Evolutionary conservation across 2,797 vertebrate genomes (phyloP), one percentile per base, ranked within the genome.

Genomic region (Neoniphon sammara): DNA sequence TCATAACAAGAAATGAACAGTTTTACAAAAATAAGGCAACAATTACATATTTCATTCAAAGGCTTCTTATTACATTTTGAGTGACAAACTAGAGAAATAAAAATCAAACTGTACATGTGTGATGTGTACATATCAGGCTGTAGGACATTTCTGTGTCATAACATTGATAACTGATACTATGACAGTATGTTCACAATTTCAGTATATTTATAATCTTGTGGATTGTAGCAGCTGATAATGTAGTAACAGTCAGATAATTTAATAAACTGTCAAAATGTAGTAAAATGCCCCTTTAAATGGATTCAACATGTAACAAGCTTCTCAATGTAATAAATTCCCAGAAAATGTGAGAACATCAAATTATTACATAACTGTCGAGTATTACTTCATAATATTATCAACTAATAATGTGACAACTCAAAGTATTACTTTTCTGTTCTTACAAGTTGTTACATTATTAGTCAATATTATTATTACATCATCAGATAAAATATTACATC

Each of bases 11-110:
- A 87, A 77, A 87, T 66, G 3, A 76, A 76, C 20, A 49, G 68
- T 75, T 85, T 67, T 79, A 81, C 82, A 84, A 74, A 83, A 90
- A 91, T 89, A 93, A 94, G 91, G 91, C 93, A 93, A 86, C 84
- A 78, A 89, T 77, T 83, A 92, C 63, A 42, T 23, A 46, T 78
- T 81, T 89, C 74, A 84, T 85, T 92, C 71, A 74, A 87, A 87
- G 69, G 78, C 79, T 64, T 67, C 39, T 68, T 53, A 27, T 83
- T 78, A 80, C 18, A 80, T 83, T 80, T 87, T 74, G 30, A 87
- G 31, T 79, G 80, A 75, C 34, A 62, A 70, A 72, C 67, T 42
- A 53, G 61, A 65, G 47, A 79, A 66, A 81, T 18, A 7, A 18
- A 64, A 68, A 80, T 36, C 6, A 25, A 67, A 63, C 31, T 57